Evolutionary conservation across 2,797 vertebrate species (phyloP).

Genomic region (Acanthopagrus latus): DNA sequence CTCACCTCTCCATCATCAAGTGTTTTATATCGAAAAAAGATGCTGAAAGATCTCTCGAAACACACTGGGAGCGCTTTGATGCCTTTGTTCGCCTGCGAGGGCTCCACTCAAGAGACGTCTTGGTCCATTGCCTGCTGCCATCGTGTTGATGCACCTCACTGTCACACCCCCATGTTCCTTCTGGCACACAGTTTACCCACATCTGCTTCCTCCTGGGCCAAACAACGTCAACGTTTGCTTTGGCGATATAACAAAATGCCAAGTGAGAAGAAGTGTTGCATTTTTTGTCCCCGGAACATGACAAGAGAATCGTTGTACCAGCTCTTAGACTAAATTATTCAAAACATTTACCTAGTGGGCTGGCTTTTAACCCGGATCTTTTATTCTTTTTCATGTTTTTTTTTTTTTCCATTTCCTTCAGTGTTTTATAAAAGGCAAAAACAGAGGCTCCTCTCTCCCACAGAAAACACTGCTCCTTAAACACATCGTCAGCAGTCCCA

Average conservation of each 20-base stretch:
- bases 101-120: constrained; percentile 36
- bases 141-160: constrained; percentile 54
- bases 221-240: constrained; percentile 57
- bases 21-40: neutral
- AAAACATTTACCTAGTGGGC: neutral
- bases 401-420: neutral
- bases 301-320: constrained; percentile 4
- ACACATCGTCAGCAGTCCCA: too few relatives aligned
- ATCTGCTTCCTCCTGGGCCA: constrained; percentile 62
- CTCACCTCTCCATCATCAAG: neutral
- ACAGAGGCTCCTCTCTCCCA: too few relatives aligned
- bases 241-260: constrained; percentile 45
- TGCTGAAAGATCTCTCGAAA: neutral
- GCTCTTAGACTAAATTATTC: constrained; percentile 3
- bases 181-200: constrained; percentile 48
- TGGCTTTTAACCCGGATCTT: too few relatives aligned
- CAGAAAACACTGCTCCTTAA: too few relatives aligned
- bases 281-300: constrained; percentile 40
- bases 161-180: constrained; percentile 56
- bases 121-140: constrained; percentile 59
- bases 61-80: constrained; percentile 7
- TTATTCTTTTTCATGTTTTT: too few relatives aligned
- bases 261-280: constrained; percentile 34
- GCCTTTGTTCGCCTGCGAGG: constrained; percentile 21
- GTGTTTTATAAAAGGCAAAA: neutral